A percentile compares a stretch with the other conserved stretches of the same genome.
These are phyloP conservation scores for Achatina immaculata DNA, from an alignment of 1,140 invertebrate species.

Conservation along the genomic window DNA sequence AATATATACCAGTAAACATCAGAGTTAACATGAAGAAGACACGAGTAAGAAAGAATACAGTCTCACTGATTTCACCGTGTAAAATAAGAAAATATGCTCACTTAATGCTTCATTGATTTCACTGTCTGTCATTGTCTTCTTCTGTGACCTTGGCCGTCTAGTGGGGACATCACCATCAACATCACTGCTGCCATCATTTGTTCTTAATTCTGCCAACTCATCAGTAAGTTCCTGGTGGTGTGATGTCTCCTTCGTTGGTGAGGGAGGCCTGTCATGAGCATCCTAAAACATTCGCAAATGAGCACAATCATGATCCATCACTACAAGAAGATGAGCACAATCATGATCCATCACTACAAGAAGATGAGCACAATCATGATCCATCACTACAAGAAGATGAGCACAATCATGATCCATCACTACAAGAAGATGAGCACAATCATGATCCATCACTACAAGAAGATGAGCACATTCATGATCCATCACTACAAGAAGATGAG, in stretches of 20 bases:
- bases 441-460: too few relatives aligned
- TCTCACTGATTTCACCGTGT: too few relatives aligned
- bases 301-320: too few relatives aligned
- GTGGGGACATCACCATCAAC: slow-evolving; percentile 45
- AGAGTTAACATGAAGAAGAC: neutral
- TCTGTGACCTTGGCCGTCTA: slow-evolving; percentile 57
- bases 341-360: too few relatives aligned
- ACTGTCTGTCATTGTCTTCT: slow-evolving; percentile 62
- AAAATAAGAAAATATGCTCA: slow-evolving; percentile 45
- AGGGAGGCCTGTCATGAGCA: neutral
- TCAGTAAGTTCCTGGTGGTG: slow-evolving; percentile 44
- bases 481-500: too few relatives aligned
- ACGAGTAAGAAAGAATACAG: neutral
- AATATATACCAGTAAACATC: neutral
- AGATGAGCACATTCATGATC: too few relatives aligned
- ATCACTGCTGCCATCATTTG: slow-evolving; percentile 48
- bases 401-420: too few relatives aligned
- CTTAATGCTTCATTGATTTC: slow-evolving; percentile 65
- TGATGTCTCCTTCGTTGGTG: slow-evolving; percentile 21
- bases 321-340: too few relatives aligned
- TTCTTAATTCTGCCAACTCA: slow-evolving; percentile 45
- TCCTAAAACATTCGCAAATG: neutral
- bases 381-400: too few relatives aligned
- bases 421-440: too few relatives aligned
- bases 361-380: too few relatives aligned